Evolutionary conservation across 1,140 invertebrate species (phyloP), one percentile per base, ranked within the genome.

Genomic region (Pseudomyrmex sp.): DNA sequence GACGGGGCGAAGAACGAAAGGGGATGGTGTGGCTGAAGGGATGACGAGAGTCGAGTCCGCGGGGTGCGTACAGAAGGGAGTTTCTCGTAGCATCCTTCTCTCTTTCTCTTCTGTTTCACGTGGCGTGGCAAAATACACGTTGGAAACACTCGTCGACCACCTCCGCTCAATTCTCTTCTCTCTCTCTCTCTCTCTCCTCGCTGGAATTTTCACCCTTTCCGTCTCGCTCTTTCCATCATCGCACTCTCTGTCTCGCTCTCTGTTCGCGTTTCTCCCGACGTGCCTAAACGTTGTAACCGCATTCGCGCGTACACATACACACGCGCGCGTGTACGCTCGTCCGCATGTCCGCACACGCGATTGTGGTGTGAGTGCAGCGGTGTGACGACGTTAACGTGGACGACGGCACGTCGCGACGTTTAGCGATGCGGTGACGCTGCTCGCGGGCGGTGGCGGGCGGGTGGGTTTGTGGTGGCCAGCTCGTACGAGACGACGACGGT

Each of bases 111-210:
- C 15, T 26, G 12, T 9, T 20, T 79, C 54, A 13, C 54, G 44
- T 8, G 52, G 44, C 58, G 52, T 59, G 65, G 65, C 23, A 35
- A 76, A 63, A 69, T 59, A 79, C 85, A 72, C 54, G 72, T n/a
- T 66, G 58, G 48, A 72, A 83, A 72, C 59, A 76, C 54, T 74
- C 82, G 72, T 86, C 58, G 69, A 80, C 54, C 52, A 80, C 18
- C 76, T 63, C 26, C 54, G 18, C n/a, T 4, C 59, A 10, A 35
- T 13, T 83, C n/a, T 62, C 54, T 44, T 35, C 35, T 35, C 35
- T 23, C 35, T 23, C 13, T 61, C 68, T n/a, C n/a, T 35, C 35
- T 35, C 35, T 23, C 13, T 61, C 68, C 54, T 63, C 66, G 61
- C 15, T 56, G 48, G 73, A 62, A 70, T 80, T 65, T 75, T 61